Evolutionary conservation across 2,113 vertebrate species (phyloP).

Genomic region (Melierax canorus): DNA sequence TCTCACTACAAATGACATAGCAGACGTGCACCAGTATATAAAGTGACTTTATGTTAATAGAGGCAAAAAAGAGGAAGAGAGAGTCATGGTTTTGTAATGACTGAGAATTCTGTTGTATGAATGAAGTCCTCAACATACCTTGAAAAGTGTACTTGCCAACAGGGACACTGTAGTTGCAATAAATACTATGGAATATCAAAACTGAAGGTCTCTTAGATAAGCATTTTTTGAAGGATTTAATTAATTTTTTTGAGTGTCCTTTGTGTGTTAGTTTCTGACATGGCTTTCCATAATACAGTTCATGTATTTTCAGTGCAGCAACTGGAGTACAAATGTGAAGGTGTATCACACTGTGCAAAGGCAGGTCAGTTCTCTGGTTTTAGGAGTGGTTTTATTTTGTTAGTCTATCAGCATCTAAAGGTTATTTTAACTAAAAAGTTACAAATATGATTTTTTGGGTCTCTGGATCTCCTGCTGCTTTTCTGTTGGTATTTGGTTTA

Average conservation of each 20-base stretch:
- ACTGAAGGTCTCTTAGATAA: background rate
- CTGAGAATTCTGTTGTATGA: background rate
- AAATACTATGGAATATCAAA: background rate
- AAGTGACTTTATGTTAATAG: background rate
- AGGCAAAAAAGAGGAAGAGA: background rate
- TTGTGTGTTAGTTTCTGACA: background rate
- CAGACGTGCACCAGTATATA: rapidly evolving
- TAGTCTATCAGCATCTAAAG: background rate
- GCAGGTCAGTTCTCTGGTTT: background rate
- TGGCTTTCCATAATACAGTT: background rate
- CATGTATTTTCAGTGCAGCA: background rate
- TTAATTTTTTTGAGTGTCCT: background rate
- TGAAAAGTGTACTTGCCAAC: background rate
- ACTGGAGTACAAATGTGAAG: background rate
- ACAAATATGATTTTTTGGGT: background rate
- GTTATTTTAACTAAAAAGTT: background rate
- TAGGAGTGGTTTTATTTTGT: background rate
- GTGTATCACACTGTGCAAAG: background rate
- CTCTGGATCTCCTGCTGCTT: background rate
- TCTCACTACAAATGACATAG: background rate
- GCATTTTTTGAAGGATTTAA: background rate
- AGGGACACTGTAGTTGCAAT: background rate
- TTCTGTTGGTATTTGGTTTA: background rate
- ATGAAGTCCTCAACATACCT: background rate
- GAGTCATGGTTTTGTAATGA: background rate